These are phyloP conservation scores for Syngnathus scovelli DNA, from an alignment of 2,113 vertebrate species.

Conservation along the genomic window DNA sequence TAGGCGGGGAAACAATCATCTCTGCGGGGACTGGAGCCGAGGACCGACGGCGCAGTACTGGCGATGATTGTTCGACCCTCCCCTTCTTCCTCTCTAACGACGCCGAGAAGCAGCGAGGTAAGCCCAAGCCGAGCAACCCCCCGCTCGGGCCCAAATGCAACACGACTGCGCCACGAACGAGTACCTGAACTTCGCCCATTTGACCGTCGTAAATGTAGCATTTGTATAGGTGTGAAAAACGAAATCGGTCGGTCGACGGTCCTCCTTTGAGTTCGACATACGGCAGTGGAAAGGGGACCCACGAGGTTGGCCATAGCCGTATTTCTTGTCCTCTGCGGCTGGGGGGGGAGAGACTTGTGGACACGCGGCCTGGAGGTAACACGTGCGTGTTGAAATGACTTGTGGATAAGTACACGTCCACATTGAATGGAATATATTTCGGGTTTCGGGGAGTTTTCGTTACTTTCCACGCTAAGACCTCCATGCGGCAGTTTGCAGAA, in stretches of 20 bases:
- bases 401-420: background rate
- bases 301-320: conserved; percentile 82
- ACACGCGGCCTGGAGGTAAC: conserved; percentile 20
- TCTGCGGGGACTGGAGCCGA: conserved; percentile 88
- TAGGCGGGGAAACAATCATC: conserved; percentile 90
- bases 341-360: conserved; percentile 40
- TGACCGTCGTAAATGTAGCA: background rate
- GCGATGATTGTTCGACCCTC: conserved; percentile 86
- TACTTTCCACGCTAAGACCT: conserved; percentile 67
- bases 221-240: conserved; percentile 19
- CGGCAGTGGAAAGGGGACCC: conserved; percentile 58
- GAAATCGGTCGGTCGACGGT: conserved; percentile 11
- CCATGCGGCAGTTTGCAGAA: conserved; percentile 74
- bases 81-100: conserved; percentile 81
- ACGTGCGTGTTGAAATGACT: background rate
- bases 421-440: conserved; percentile 1
- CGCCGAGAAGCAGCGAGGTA: conserved; percentile 68
- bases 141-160: conserved; percentile 38
- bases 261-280: conserved; percentile 37
- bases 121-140: conserved; percentile 18
- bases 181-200: background rate
- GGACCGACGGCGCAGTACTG: conserved; percentile 94
- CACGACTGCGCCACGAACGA: conserved; percentile 8
- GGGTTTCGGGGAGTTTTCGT: conserved; percentile 25
- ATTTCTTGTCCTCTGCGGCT: conserved; percentile 75